Percentiles rank a stretch among this genome's conserved stretches.
These are phyloP conservation scores for Takifugu flavidus DNA, from an alignment of 2,113 vertebrate species.

Conservation along the genomic window DNA sequence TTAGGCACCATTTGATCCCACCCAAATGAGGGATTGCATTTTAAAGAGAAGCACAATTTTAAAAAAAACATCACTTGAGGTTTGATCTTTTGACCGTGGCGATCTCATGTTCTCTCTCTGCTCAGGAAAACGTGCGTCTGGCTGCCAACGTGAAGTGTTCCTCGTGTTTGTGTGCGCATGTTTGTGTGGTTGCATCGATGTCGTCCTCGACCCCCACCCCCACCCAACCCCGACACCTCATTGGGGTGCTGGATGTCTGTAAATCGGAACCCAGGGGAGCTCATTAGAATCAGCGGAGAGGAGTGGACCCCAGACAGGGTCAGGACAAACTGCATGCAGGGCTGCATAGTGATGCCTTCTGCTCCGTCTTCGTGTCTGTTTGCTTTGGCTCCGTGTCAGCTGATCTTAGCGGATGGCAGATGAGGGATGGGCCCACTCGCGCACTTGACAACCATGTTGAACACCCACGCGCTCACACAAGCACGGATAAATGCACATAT, in stretches of 20 bases:
- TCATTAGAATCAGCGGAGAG: conserved; percentile 72
- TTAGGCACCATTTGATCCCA: no score
- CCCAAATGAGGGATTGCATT: no score
- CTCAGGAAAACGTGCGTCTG: conserved; percentile 21
- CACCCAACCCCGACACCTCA: conserved; percentile 24
- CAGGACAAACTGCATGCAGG: conserved; percentile 62
- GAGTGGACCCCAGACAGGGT: conserved; percentile 65
- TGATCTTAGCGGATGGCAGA: conserved; percentile 43
- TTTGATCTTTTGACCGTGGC: neutral
- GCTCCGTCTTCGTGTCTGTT: conserved; percentile 59
- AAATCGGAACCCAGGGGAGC: conserved; percentile 61
- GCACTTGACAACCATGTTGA: conserved; percentile 58
- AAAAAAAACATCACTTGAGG: no score
- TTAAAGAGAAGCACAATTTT: no score
- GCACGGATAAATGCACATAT: conserved; percentile 3
- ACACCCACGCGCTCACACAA: conserved; percentile 10
- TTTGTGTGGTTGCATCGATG: conserved; percentile 32
- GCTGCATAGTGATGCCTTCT: conserved; percentile 72
- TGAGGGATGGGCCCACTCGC: conserved; percentile 58
- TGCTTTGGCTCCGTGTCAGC: conserved; percentile 45
- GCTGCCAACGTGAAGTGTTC: neutral
- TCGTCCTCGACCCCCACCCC: neutral
- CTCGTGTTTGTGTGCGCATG: conserved; percentile 25
- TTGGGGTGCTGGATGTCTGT: conserved; percentile 50
- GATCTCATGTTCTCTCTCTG: neutral